Percentiles rank a stretch among this genome's conserved stretches.
Evolutionary conservation across 2,113 vertebrate genomes (phyloP).

Genomic region (Dasyurus viverrinus): DNA sequence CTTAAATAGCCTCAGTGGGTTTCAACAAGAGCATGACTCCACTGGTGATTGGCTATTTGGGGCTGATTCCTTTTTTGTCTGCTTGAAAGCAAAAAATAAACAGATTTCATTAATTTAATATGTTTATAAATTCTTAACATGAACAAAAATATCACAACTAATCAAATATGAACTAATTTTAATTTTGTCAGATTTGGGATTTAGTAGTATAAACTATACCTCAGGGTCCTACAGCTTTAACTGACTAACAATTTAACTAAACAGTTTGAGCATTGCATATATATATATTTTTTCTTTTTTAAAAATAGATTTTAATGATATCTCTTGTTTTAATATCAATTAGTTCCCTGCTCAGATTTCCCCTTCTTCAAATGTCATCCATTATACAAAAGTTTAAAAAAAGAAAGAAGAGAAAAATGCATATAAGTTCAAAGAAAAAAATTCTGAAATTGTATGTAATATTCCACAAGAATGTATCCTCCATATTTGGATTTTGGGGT

Average conservation of each 20-base stretch:
- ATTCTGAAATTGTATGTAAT: not conserved
- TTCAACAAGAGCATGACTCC: not conserved
- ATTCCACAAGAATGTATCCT: not conserved
- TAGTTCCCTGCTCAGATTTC: not conserved
- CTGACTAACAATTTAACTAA: not conserved
- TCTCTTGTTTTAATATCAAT: not conserved
- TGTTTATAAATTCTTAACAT: not conserved
- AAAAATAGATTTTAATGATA: not conserved
- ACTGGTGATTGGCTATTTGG: not conserved
- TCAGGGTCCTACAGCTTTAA: not conserved
- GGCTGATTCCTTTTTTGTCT: not conserved
- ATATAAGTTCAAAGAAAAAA: not conserved
- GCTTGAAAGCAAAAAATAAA: not conserved
- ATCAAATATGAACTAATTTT: not conserved
- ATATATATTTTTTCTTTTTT: not conserved
- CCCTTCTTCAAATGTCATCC: not conserved
- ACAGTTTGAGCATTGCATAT: not conserved
- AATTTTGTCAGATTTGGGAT: not conserved
- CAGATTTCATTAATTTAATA: not conserved
- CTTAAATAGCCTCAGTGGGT: not conserved
- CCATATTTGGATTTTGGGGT: not conserved
- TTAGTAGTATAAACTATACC: not conserved
- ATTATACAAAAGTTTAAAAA: not conserved
- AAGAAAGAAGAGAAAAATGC: not conserved
- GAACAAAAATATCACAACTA: not conserved